A percentile compares a stretch with the other conserved stretches of the same genome.
Conservation (phyloP, 2,113 vertebrate species). For the Oxygymnocypris stewartii region DNA sequence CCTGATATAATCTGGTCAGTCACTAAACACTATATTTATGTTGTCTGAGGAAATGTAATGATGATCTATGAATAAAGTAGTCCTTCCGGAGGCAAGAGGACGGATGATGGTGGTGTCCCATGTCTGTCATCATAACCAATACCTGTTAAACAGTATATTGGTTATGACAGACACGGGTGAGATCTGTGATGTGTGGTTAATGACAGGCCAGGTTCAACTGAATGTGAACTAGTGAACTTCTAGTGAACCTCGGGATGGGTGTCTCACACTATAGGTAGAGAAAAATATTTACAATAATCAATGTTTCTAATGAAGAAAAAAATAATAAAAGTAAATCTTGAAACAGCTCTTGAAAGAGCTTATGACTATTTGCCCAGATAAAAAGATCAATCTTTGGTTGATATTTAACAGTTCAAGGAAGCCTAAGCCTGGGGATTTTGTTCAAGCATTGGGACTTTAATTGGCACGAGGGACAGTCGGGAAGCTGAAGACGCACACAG, state of each 20-base stretch:
- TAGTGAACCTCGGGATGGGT: not conserved
- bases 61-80: not conserved
- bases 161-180: constrained; percentile 54
- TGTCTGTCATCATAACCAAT: too few species aligned
- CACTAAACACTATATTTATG: not conserved
- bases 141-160: too few species aligned
- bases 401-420: not conserved
- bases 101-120: not conserved
- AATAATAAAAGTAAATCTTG: not conserved
- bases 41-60: not conserved
- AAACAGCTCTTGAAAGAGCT: not conserved
- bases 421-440: not conserved
- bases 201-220: not conserved
- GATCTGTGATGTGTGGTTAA: not conserved
- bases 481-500: not conserved
- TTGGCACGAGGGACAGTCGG: not conserved
- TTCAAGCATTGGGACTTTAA: not conserved
- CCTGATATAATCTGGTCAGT: not conserved
- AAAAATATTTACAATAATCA: not conserved
- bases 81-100: not conserved
- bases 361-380: not conserved
- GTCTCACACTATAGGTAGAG: not conserved
- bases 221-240: not conserved
- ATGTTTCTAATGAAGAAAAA: not conserved
- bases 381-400: not conserved